Percentiles rank a stretch among this genome's conserved stretches.
These are phyloP conservation scores for Synergus umbraculus DNA, from an alignment of 2,888 invertebrate species.

Conservation along the genomic window DNA sequence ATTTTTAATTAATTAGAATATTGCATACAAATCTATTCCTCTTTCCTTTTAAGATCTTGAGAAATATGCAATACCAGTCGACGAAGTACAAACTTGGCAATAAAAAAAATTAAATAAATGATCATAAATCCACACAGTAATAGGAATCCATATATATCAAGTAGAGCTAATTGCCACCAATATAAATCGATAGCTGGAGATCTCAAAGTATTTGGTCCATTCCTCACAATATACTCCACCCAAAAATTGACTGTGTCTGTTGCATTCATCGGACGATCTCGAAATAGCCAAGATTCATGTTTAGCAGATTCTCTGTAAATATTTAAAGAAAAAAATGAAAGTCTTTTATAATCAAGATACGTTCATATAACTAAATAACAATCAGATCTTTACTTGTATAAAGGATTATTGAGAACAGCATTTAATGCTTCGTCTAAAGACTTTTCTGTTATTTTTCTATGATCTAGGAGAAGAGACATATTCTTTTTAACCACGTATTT, in stretches of 20 bases:
- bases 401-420: constrained; percentile 60
- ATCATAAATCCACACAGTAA: background rate
- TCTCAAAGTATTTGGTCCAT: constrained; percentile 61
- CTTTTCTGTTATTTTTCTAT: constrained; percentile 57
- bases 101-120: background rate
- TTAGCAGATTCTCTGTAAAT: constrained; percentile 50
- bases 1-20: no score
- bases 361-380: background rate
- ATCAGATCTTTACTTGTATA: constrained; percentile 55
- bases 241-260: constrained; percentile 63
- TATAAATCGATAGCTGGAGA: constrained; percentile 59
- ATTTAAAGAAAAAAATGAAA: background rate
- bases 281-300: constrained; percentile 54
- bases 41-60: no score
- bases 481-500: constrained; percentile 58
- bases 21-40: no score
- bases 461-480: constrained; percentile 57
- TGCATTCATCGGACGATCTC: constrained; percentile 63
- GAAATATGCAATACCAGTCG: background rate
- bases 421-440: constrained; percentile 61
- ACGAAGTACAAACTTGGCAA: background rate
- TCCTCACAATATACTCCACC: constrained; percentile 68
- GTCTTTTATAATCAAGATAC: background rate
- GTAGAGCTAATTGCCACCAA: constrained; percentile 62
- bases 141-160: constrained; percentile 26